Evolutionary conservation across 2,113 vertebrate species (phyloP).

Genomic region (Cairina moschata): DNA sequence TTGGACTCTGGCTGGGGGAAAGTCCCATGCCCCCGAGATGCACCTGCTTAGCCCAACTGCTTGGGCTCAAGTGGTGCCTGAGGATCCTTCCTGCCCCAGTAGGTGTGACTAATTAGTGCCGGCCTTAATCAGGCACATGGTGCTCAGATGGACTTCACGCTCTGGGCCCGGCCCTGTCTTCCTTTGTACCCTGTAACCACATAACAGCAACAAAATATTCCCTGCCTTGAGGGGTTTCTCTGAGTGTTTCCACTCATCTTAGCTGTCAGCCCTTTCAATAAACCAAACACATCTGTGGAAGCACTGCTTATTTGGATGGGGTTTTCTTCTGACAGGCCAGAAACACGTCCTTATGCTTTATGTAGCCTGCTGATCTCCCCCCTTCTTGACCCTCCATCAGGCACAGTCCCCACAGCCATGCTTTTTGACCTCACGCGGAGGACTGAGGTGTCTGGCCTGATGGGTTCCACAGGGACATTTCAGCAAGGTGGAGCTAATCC

Average conservation of each 20-base stretch:
- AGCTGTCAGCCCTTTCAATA: not conserved
- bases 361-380: not conserved
- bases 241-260: not conserved
- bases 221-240: not conserved
- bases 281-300: not conserved
- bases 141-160: not conserved
- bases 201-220: not conserved
- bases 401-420: not conserved
- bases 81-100: not conserved
- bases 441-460: not conserved
- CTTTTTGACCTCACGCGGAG: not conserved
- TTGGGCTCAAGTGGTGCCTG: not conserved
- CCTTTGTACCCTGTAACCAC: not conserved
- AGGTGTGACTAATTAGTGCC: not conserved
- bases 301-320: not conserved
- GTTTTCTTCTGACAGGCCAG: not conserved
- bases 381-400: not conserved
- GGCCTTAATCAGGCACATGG: not conserved
- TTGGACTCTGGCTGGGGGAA: not conserved
- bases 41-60: not conserved
- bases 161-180: not conserved
- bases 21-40: fast-evolving
- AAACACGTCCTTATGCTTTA: not conserved
- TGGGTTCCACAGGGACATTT: not conserved
- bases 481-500: not conserved